Evolutionary conservation across 2,888 invertebrate species (phyloP).

Genomic region (Parnassius glacialis): DNA sequence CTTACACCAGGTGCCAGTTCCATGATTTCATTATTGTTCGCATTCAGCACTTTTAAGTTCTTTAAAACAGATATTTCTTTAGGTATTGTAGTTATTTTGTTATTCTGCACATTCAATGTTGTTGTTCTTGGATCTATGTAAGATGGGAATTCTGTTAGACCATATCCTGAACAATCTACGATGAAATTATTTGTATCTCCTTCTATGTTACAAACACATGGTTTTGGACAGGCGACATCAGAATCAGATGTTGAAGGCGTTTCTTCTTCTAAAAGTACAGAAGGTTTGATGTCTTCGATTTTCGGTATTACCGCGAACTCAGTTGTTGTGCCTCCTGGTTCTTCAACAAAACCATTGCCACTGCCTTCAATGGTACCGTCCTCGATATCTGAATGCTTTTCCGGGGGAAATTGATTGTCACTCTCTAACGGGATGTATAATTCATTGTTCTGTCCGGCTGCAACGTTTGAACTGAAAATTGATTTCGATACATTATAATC

Average conservation of each 20-base stretch:
- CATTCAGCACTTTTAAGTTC: slow-evolving; percentile 59
- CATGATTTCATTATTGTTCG: slow-evolving; percentile 61
- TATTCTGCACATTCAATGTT: slow-evolving; percentile 63
- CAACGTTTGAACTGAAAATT: slow-evolving; percentile 37
- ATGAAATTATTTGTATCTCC: slow-evolving; percentile 52
- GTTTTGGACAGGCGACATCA: slow-evolving; percentile 50
- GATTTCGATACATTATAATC: slow-evolving; percentile 37
- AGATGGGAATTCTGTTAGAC: slow-evolving; percentile 72
- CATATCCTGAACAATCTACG: slow-evolving; percentile 74
- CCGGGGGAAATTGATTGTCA: slow-evolving; percentile 69
- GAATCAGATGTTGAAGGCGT: slow-evolving; percentile 34
- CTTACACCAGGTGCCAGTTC: slow-evolving; percentile 65
- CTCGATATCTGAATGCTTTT: slow-evolving; percentile 49
- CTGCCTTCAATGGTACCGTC: slow-evolving; percentile 52
- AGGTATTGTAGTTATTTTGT: slow-evolving; percentile 64
- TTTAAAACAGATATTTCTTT: slow-evolving; percentile 58
- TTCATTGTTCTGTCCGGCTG: slow-evolving; percentile 58
- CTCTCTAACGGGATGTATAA: slow-evolving; percentile 61
- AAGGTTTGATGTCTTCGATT: slow-evolving; percentile 50
- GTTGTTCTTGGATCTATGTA: slow-evolving; percentile 60
- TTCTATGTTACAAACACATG: slow-evolving; percentile 63
- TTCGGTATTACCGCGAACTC: slow-evolving; percentile 38
- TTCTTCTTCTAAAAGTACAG: slow-evolving; percentile 12
- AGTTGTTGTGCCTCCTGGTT: slow-evolving; percentile 42
- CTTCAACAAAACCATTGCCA: slow-evolving; percentile 50